Percentiles rank a stretch among this genome's conserved stretches.
These are phyloP conservation scores for Boulengeromyrus knoepffleri DNA, from an alignment of 2,113 vertebrate species.

Conservation along the genomic window DNA sequence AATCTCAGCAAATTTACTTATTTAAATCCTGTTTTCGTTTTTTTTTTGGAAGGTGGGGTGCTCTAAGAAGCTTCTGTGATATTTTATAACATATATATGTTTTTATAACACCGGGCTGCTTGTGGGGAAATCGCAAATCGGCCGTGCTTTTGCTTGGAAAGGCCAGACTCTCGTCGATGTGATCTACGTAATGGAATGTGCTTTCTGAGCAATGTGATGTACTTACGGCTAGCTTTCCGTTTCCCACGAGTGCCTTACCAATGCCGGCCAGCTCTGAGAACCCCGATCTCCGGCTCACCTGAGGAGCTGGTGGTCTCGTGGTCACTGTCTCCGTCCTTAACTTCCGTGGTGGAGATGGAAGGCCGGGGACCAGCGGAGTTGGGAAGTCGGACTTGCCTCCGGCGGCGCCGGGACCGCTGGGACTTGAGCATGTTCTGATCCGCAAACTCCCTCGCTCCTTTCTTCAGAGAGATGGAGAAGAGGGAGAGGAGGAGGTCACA, in stretches of 20 bases:
- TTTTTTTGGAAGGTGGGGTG: background rate
- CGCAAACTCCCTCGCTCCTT: constrained; percentile 94
- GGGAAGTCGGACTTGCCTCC: constrained; percentile 64
- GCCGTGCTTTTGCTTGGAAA: background rate
- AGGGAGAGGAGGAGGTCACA: background rate
- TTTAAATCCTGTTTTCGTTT: background rate
- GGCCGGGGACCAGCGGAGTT: constrained; percentile 65
- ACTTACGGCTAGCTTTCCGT: background rate
- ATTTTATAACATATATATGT: background rate
- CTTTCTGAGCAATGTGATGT: background rate
- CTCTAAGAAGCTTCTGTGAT: background rate
- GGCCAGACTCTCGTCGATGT: background rate
- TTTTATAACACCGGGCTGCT: background rate
- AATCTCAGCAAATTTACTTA: background rate
- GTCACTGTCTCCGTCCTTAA: constrained; percentile 85
- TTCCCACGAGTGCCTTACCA: background rate
- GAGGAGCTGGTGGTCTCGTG: constrained; percentile 93
- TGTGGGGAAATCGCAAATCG: background rate
- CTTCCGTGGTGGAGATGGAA: constrained; percentile 62
- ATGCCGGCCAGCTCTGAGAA: background rate
- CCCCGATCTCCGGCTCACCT: constrained; percentile 51
- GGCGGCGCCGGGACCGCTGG: constrained; percentile 74
- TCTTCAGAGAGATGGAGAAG: constrained; percentile 56
- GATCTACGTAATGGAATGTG: background rate
- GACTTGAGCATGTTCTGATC: constrained; percentile 80